Evolutionary conservation across 1,140 invertebrate genomes (phyloP).

Genomic region (Heterodera schachtii): DNA sequence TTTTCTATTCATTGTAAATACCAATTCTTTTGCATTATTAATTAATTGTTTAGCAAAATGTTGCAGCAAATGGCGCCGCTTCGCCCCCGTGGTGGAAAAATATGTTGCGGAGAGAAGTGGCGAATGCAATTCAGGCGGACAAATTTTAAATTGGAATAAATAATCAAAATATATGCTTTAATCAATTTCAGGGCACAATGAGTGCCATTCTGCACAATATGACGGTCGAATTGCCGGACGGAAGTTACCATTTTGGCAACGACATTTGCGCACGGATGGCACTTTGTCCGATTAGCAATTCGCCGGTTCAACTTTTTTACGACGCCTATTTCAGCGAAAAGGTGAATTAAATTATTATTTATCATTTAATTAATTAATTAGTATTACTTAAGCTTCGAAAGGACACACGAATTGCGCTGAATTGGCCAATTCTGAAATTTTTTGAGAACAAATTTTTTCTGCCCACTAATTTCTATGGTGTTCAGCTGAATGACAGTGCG

Average conservation of each 20-base stretch:
- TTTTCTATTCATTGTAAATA: too few species aligned
- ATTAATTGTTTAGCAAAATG: not conserved
- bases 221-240: conserved; percentile 54
- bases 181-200: not conserved
- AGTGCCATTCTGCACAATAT: conserved; percentile 50
- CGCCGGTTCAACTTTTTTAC: conserved; percentile 59
- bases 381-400: conserved; percentile 52
- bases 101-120: conserved; percentile 54
- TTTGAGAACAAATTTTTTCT: conserved; percentile 64
- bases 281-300: conserved; percentile 55
- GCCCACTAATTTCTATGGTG: conserved; percentile 65
- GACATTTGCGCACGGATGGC: conserved; percentile 54
- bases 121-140: conserved; percentile 36
- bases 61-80: not conserved
- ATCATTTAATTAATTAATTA: not conserved
- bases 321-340: conserved; percentile 62
- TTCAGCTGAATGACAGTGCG: conserved; percentile 42
- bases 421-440: conserved; percentile 63
- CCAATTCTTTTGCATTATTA: too few species aligned
- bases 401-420: conserved; percentile 53
- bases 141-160: not conserved
- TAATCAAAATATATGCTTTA: not conserved
- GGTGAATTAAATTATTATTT: conserved; percentile 30
- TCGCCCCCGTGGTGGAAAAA: conserved; percentile 31
- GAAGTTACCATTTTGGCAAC: conserved; percentile 55